Evolutionary conservation across 2,888 invertebrate species (phyloP), one percentile per base, ranked within the genome.

Genomic region (Eulithis prunata): DNA sequence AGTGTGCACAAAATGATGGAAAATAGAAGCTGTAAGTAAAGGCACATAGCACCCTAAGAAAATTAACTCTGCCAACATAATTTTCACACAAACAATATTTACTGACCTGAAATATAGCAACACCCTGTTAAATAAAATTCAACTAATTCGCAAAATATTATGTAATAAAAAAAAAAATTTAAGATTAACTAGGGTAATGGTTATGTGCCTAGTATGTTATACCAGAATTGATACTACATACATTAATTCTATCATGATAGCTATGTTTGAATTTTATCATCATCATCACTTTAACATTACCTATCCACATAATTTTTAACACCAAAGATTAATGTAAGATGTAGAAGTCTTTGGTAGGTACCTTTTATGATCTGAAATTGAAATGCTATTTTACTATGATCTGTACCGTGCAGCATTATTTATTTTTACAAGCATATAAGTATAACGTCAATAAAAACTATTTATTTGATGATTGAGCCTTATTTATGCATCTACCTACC

Each of bases 371-470:
- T 85, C 82, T 85, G 82, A 80, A 78, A 75, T 70, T 78, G 65
- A 77, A 69, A 76, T 76, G 74, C 75, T 75, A 75, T 75, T 77
- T 74, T 80, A 68, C 43, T 70, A 76, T 79, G 77, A 76, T 78
- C 76, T 82, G 77, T 79, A 75, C 74, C 76, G 69, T 82, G 79
- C 78, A 83, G 79, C 79, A 77, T 80, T 83, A 81, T 83, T 83
- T 81, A 79, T 83, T 84, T 81, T 75, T 80, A 79, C 76, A 78
- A 78, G 77, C 79, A 75, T 79, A 61, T 79, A 76, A 76, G 74
- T 75, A 76, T 74, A 71, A 76, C 21, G 74, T 77, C 70, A 75
- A 71, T 72, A 75, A 70, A 74, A 78, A 68, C 72, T 79, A 81
- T 81, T 80, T 79, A 80, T 80, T 78, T 77, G 68, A 74, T 61